Percentiles rank a stretch among this genome's conserved stretches.
Conservation (phyloP, 2,797 vertebrate genomes). For the Nyctalus aviator region DNA sequence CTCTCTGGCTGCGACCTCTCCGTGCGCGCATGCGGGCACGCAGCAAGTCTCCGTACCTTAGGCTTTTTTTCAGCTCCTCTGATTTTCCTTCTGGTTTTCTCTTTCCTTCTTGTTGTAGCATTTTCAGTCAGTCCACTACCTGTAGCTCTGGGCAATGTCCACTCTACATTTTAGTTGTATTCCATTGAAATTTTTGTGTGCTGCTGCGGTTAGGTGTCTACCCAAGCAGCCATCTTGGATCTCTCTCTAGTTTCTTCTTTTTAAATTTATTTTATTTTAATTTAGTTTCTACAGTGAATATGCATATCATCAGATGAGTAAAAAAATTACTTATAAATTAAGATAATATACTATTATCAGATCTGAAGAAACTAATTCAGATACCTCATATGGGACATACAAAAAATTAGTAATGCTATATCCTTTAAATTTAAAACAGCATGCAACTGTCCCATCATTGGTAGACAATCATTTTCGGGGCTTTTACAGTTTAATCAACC, state of each 20-base stretch:
- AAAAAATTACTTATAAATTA: conserved; percentile 45
- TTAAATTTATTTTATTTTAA: background rate
- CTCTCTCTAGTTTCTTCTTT: background rate
- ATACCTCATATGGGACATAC: background rate
- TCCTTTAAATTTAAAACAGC: conserved; percentile 19
- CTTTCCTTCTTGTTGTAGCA: no score
- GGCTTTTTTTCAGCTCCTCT: no score
- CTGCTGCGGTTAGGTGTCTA: no score
- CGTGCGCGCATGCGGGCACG: no score
- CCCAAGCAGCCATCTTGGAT: no score
- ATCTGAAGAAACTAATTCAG: conserved; percentile 35
- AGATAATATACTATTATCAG: background rate
- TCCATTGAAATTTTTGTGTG: no score
- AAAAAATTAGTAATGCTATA: background rate
- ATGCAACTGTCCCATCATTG: background rate
- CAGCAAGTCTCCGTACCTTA: no score
- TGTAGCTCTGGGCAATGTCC: no score
- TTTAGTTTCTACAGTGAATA: conserved; percentile 13
- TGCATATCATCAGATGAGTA: background rate
- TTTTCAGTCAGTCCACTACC: no score
- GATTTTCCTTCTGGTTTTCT: no score
- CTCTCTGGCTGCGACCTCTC: no score
- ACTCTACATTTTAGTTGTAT: no score
- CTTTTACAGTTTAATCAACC: conserved; percentile 36
- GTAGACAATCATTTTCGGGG: background rate